Base-by-base conservation (phyloP, 2,113 vertebrate species). In the Syrrhaptes paradoxus region DNA sequence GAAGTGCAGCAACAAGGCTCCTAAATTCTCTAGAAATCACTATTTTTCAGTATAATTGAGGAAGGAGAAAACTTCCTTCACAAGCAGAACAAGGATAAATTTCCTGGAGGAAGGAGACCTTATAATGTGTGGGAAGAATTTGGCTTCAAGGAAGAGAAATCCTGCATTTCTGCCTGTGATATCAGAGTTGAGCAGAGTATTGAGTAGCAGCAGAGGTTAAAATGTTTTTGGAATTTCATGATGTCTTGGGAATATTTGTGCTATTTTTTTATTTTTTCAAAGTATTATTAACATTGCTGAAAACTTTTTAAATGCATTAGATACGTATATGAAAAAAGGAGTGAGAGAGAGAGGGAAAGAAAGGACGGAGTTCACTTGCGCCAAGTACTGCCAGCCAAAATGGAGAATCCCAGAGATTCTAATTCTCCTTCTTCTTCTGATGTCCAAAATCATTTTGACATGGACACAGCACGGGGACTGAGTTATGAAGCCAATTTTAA, bases 61-160 rank as follows among this genome's bases (percentile, higher is more conserved):
- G 65, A 93, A 87, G 55, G 41, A 73, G 65, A 91, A 81, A 59
- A 71, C 51, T 90, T 85, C 57, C 54, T 87, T 91, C 76, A 62
- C 49, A 82, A 92, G 34, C 43, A 34, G 38, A 76, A 79, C 45
- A 79, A 90, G 80, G 71, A 88, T 73, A 88, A 68, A 79, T 92
- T 95, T 95, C 54, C 85, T 82, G 67, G 38, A 90, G 58, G 66
- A 90, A 93, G 45, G 48, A 87, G 66, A 63, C 57, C 61, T 75
- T 55, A 38, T 43, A 85, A 85, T 18, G 36, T 1, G 1, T 58
- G 65, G 82, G 22, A 52, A 85, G 82, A 93, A 88, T 52, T 63
- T 38, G 54, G 9, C 71, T 95, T 85, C 46, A 71, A 85, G 79
- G 79, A 92, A 92, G 38, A 82, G 78, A 92, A 87, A 75, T 43